phyloP scores from a whole-genome alignment of 2,797 vertebrate genomes.

The Notolepis coatsorum region DNA sequence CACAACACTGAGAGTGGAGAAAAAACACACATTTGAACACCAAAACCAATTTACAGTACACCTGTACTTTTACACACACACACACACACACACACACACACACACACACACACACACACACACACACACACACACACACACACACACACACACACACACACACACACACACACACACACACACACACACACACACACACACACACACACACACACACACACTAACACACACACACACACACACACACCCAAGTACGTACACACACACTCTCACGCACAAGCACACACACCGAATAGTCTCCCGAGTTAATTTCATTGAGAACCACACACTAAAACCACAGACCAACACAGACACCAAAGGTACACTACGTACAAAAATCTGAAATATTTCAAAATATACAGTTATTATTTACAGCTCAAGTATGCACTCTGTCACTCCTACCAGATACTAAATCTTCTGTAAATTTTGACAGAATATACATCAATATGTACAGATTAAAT shows the following conservation, averaged over 20 bases:
- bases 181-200: slow-evolving; percentile 8
- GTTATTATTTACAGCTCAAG: slow-evolving; percentile 82
- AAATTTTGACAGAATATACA: slow-evolving; percentile 83
- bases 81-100: neutral
- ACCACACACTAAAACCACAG: slow-evolving; percentile 67
- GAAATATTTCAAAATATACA: slow-evolving; percentile 84
- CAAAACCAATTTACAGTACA: slow-evolving; percentile 65
- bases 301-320: slow-evolving; percentile 44
- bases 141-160: slow-evolving; percentile 23
- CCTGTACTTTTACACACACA: slow-evolving; percentile 40
- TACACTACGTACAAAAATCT: slow-evolving; percentile 80
- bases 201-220: slow-evolving; percentile 9
- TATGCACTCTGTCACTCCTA: slow-evolving; percentile 75
- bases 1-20: slow-evolving; percentile 73
- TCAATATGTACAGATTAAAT: slow-evolving; percentile 81
- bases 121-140: slow-evolving; percentile 10
- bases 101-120: neutral
- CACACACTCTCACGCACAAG: slow-evolving; percentile 3
- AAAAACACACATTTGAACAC: slow-evolving; percentile 67
- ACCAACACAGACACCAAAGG: slow-evolving; percentile 68
- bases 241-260: slow-evolving; percentile 31
- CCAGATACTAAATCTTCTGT: slow-evolving; percentile 75
- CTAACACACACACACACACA: slow-evolving; percentile 22
- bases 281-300: neutral
- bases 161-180: slow-evolving; percentile 29